Evolutionary conservation across 2,113 vertebrate species (phyloP).

Genomic region (Jacana jacana): DNA sequence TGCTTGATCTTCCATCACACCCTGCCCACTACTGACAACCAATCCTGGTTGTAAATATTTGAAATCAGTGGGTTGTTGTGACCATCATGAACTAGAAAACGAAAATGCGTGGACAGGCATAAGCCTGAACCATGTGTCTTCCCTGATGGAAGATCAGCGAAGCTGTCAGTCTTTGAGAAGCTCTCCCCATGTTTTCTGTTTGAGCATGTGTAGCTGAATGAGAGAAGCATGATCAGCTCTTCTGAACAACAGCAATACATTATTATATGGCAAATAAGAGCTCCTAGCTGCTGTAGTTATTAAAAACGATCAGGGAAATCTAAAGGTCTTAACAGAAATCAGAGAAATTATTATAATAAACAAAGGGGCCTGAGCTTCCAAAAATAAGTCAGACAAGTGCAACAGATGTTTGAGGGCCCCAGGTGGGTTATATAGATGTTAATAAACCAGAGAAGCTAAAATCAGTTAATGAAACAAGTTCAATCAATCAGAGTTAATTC

Average conservation of each 20-base stretch:
- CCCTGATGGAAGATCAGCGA: not conserved
- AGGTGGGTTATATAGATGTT: conserved; percentile 28
- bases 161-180: not conserved
- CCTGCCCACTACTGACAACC: not conserved
- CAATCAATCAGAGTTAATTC: conserved; percentile 19
- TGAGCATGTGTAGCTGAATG: not conserved
- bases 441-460: conserved; percentile 45
- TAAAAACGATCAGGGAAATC: not conserved
- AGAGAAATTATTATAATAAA: not conserved
- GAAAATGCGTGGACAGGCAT: not conserved
- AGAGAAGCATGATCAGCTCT: not conserved
- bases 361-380: not conserved
- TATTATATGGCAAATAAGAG: not conserved
- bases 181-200: not conserved
- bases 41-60: not conserved
- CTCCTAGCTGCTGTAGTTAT: not conserved
- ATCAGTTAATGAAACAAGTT: conserved; percentile 33
- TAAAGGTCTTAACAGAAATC: not conserved
- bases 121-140: not conserved
- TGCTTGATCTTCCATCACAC: not conserved
- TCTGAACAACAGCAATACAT: not conserved
- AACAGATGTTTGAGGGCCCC: conserved; percentile 13
- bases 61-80: not conserved
- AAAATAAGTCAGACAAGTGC: not conserved
- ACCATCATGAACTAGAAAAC: not conserved